Evolutionary conservation across 2,797 vertebrate genomes (phyloP).

Genomic region (Heterohyrax brucei): DNA sequence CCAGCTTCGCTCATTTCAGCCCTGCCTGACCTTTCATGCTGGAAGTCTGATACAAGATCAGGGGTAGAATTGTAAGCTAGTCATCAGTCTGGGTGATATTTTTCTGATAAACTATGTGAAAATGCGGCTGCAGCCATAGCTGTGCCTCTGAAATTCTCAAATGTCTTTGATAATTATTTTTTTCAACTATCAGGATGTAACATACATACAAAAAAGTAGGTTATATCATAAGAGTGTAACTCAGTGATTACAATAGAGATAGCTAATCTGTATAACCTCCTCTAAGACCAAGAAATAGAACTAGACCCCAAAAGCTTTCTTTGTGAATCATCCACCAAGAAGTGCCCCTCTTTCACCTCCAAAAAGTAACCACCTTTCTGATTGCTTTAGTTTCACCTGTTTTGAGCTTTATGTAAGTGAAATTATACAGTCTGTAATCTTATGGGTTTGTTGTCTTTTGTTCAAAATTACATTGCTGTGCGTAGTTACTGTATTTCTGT

Average conservation of each 20-base stretch:
- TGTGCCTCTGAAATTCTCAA: neutral
- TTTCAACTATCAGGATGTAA: no score
- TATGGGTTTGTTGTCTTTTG: neutral
- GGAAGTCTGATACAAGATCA: neutral
- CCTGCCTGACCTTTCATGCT: neutral
- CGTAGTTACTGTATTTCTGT: no score
- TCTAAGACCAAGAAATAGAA: neutral
- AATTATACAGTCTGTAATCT: rapidly evolving
- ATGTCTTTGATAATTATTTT: no score
- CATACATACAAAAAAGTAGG: neutral
- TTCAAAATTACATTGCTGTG: neutral
- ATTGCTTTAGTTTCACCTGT: no score
- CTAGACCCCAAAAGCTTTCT: neutral
- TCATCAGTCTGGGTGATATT: no score
- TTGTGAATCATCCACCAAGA: neutral
- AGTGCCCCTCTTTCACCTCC: no score
- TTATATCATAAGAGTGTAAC: no score
- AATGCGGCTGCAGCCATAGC: neutral
- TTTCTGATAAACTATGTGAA: neutral
- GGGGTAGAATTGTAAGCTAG: neutral
- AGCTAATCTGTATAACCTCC: neutral
- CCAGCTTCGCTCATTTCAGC: no score
- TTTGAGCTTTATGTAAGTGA: rapidly evolving
- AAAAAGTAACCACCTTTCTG: neutral
- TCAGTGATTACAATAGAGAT: neutral